Conservation (phyloP, 2,797 vertebrate genomes). For the Danio aesculapii region DNA sequence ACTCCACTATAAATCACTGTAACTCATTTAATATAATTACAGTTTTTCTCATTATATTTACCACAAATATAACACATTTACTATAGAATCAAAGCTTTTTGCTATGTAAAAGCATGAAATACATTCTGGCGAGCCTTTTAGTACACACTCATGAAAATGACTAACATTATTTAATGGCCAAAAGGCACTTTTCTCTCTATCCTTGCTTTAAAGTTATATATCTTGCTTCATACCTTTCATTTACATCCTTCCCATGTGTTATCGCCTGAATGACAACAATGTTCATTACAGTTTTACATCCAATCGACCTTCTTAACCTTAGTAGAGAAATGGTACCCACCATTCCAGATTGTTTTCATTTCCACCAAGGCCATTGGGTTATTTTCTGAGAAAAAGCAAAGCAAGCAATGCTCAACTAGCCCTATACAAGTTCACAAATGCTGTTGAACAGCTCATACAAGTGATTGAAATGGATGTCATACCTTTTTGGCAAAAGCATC, state of each 20-base stretch:
- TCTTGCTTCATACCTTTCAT: constrained; percentile 1
- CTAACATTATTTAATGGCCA: constrained; percentile 4
- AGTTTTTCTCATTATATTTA: constrained; percentile 1
- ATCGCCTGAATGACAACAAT: constrained; percentile 8
- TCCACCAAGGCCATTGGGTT: not conserved
- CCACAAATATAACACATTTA: constrained; percentile 22
- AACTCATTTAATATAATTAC: constrained; percentile 2
- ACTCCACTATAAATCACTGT: not conserved
- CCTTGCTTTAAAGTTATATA: not conserved
- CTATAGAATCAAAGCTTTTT: constrained; percentile 12
- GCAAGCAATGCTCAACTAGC: constrained; percentile 24
- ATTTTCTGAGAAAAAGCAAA: constrained; percentile 24
- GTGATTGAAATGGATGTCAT: constrained; percentile 27
- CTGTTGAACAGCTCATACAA: constrained; percentile 8
- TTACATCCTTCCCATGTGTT: not conserved
- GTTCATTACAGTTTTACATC: constrained; percentile 21
- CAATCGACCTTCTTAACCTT: constrained; percentile 41
- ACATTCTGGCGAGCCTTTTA: constrained; percentile 8
- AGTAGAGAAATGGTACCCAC: constrained; percentile 57
- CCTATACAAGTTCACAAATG: constrained; percentile 12
- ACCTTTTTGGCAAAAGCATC: constrained; percentile 38
- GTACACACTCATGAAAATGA: constrained; percentile 1
- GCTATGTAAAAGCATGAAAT: constrained; percentile 8
- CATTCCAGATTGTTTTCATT: constrained; percentile 9
- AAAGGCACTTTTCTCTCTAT: constrained; percentile 23